phyloP scores from a whole-genome alignment of 2,797 vertebrate genomes.

The Enteromius paludinosus region DNA sequence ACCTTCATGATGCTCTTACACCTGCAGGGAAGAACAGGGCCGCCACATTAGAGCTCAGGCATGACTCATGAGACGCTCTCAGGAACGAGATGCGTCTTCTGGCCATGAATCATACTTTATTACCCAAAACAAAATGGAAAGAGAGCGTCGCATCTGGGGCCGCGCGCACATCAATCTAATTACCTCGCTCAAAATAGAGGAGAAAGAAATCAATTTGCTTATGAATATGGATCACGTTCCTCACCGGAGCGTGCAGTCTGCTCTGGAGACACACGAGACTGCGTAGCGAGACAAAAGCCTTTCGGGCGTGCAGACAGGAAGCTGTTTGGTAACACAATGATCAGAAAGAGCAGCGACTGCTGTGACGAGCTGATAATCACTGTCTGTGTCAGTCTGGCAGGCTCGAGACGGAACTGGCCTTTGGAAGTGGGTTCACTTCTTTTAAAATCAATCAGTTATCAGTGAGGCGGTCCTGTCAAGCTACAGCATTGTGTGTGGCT shows the following conservation, averaged over 20 bases:
- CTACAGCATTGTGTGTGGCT: conserved; percentile 5
- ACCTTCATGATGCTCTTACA: conserved; percentile 98
- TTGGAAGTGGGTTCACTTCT: neutral
- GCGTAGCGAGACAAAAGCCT: conserved; percentile 41
- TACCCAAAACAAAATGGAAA: conserved; percentile 77
- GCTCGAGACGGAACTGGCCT: conserved; percentile 12
- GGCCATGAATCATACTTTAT: conserved; percentile 79
- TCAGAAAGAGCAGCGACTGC: neutral
- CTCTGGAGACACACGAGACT: conserved; percentile 6
- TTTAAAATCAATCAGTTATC: conserved; percentile 32
- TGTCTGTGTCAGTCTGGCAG: neutral
- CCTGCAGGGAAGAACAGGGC: conserved; percentile 72
- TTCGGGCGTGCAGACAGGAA: conserved; percentile 9
- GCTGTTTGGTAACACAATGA: conserved; percentile 14
- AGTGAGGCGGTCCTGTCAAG: conserved; percentile 3
- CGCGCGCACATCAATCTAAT: conserved; percentile 77
- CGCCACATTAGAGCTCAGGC: conserved; percentile 9
- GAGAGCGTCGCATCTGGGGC: conserved; percentile 75
- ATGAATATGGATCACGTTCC: conserved; percentile 75
- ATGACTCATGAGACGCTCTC: conserved; percentile 70
- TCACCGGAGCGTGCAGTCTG: conserved; percentile 54
- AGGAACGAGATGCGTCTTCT: conserved; percentile 68
- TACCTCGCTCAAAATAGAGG: conserved; percentile 78
- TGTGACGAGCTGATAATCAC: conserved; percentile 31
- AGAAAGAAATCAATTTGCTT: conserved; percentile 77